phyloP scores from a whole-genome alignment of 2,888 invertebrate genomes.

The Rhorus exstirpatorius region DNA sequence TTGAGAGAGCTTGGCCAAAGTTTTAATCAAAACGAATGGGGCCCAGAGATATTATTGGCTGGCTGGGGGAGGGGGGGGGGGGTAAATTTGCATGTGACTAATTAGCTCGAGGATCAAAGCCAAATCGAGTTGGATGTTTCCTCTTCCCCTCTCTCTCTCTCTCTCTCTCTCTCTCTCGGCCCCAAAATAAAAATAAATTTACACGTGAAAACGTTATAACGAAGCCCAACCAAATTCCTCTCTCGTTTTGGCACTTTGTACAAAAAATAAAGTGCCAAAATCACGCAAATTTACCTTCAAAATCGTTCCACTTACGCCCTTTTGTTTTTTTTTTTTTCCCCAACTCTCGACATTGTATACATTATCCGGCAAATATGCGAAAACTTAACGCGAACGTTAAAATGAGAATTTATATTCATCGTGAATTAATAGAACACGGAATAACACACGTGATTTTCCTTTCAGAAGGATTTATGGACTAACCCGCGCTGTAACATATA shows the following conservation, averaged over 20 bases:
- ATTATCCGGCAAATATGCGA: constrained; percentile 50
- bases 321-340: background rate
- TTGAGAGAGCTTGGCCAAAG: background rate
- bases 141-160: too few relatives aligned
- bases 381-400: constrained; percentile 10
- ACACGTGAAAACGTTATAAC: background rate
- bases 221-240: background rate
- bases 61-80: too few relatives aligned
- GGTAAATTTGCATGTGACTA: background rate
- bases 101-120: constrained; percentile 50
- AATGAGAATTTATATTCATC: constrained; percentile 43
- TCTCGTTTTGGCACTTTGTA: too few relatives aligned
- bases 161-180: too few relatives aligned
- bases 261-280: too few relatives aligned
- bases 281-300: too few relatives aligned
- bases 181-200: too few relatives aligned
- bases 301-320: background rate
- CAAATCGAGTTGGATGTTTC: background rate
- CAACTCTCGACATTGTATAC: background rate
- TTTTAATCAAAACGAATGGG: too few relatives aligned
- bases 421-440: constrained; percentile 24
- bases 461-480: background rate
- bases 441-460: background rate
- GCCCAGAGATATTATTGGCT: too few relatives aligned
- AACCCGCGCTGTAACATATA: too few relatives aligned